phyloP scores from a whole-genome alignment of 1,140 invertebrate species.

The Pogonus chalceus region DNA sequence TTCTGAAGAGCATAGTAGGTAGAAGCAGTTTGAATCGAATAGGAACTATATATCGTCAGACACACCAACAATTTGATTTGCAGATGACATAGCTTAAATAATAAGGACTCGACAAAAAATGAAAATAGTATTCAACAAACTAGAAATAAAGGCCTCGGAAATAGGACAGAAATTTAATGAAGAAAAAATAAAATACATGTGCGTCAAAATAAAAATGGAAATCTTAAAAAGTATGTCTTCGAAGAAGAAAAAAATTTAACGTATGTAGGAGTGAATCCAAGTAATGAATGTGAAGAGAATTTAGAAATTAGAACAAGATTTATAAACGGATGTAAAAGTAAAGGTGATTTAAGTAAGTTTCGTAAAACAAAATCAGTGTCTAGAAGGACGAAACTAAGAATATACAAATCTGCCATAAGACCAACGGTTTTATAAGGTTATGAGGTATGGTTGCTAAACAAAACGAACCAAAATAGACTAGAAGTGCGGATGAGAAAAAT shows the following conservation, averaged over 20 bases:
- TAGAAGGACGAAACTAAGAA: background rate
- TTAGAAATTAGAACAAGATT: conserved; percentile 1
- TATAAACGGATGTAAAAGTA: too few relatives aligned
- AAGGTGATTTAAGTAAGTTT: too few relatives aligned
- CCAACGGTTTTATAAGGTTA: conserved; percentile 10
- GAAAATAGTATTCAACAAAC: background rate
- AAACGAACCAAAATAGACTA: conserved; percentile 5
- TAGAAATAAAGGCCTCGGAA: background rate
- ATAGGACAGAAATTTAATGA: background rate
- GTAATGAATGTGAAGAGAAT: conserved; percentile 3
- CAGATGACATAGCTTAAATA: conserved; percentile 13
- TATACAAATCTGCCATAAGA: conserved; percentile 10
- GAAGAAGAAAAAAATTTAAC: too few relatives aligned
- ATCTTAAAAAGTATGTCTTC: conserved; percentile 5
- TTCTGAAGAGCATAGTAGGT: conserved; percentile 9
- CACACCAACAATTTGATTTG: conserved; percentile 9
- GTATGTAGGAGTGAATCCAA: conserved; percentile 9
- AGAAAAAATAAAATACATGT: background rate
- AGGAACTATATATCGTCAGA: too few relatives aligned
- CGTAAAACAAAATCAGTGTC: background rate
- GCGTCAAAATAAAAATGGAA: background rate
- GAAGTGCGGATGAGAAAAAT: conserved; percentile 7
- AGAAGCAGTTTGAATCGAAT: too few relatives aligned
- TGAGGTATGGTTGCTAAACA: conserved; percentile 8
- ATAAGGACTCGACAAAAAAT: background rate